Conservation (phyloP, 2,113 vertebrate genomes). For the Elachura formosa region DNA sequence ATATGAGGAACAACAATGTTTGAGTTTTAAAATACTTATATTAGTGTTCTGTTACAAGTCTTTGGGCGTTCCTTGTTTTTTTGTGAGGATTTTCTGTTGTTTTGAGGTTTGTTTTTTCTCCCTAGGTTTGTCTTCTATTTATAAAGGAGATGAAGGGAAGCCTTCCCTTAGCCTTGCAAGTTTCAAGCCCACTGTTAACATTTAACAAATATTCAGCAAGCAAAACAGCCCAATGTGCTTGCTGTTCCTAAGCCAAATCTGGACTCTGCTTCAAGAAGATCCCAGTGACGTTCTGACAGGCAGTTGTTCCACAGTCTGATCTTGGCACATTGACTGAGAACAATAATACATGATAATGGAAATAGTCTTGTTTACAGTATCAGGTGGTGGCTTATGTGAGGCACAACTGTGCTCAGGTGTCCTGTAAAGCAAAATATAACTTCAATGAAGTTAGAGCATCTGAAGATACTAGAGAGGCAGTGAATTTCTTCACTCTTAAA, state of each 20-base stretch:
- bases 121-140: neutral
- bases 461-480: neutral
- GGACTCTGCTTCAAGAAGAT: neutral
- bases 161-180: neutral
- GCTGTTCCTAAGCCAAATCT: neutral
- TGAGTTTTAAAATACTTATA: conserved; percentile 18
- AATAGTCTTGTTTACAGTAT: neutral
- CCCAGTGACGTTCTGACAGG: neutral
- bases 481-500: neutral
- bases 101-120: neutral
- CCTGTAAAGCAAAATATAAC: neutral
- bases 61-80: conserved; percentile 31
- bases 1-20: neutral
- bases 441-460: neutral
- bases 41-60: conserved; percentile 32
- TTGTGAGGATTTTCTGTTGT: neutral
- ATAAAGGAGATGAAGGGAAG: neutral
- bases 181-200: conserved; percentile 1
- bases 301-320: neutral
- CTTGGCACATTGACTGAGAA: neutral
- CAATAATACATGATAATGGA: neutral
- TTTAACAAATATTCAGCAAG: conserved; percentile 30
- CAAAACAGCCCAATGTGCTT: neutral
- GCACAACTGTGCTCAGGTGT: neutral
- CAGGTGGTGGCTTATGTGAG: neutral